A percentile compares a stretch with the other conserved stretches of the same genome.
Conservation (phyloP, 1,140 invertebrate genomes). For the Penaeus vannamei region DNA sequence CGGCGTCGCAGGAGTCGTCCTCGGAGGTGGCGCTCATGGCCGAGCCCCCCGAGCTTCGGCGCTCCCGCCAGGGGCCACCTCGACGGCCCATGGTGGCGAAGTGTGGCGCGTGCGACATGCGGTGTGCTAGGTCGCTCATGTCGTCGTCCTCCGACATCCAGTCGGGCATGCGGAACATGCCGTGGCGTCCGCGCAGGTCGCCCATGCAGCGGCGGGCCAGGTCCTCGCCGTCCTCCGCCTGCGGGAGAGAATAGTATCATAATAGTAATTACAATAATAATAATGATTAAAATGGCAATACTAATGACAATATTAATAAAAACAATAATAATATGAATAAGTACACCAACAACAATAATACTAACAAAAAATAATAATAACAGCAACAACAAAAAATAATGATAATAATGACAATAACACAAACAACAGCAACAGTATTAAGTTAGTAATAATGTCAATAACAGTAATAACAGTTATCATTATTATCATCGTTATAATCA, state of each 20-base stretch:
- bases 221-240: constrained; percentile 65
- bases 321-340: too few relatives aligned
- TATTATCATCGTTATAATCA: too few relatives aligned
- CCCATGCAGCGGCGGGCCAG: constrained; percentile 23
- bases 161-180: constrained; percentile 54
- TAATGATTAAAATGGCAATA: too few relatives aligned
- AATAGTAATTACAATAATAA: background rate
- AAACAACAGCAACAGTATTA: too few relatives aligned
- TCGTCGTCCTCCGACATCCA: constrained; percentile 63
- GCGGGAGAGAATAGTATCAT: background rate
- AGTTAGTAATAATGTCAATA: too few relatives aligned
- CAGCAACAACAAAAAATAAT: background rate
- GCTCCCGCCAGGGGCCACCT: constrained; percentile 59
- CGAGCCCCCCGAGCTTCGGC: constrained; percentile 61
- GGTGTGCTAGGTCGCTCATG: constrained; percentile 55
- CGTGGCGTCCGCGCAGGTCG: constrained; percentile 53
- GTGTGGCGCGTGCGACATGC: constrained; percentile 63
- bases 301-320: too few relatives aligned
- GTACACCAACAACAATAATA: too few relatives aligned
- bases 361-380: background rate
- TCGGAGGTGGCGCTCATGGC: constrained; percentile 64
- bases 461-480: too few relatives aligned
- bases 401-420: too few relatives aligned
- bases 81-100: constrained; percentile 62
- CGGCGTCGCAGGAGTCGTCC: constrained; percentile 44